Evolutionary conservation across 1,140 invertebrate genomes (phyloP).

Genomic region (Pectinophora gossypiella): DNA sequence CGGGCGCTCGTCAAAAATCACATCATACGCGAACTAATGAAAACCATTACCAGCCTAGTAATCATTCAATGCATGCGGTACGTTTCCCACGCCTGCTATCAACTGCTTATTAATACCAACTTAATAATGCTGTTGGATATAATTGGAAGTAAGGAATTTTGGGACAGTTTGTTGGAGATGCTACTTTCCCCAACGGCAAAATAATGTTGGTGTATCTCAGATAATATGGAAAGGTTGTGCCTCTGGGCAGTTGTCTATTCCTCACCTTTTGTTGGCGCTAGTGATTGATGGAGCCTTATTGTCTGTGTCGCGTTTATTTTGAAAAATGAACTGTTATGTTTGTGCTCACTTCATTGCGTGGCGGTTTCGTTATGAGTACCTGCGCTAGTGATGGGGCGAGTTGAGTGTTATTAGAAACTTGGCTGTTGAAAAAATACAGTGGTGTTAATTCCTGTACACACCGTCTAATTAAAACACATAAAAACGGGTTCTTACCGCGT

Average conservation of each 20-base stretch:
- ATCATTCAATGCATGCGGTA: constrained; percentile 41
- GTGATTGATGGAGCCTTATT: constrained; percentile 59
- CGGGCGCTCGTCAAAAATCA: too few relatives aligned
- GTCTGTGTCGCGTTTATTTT: constrained; percentile 45
- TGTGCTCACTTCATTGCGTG: constrained; percentile 46
- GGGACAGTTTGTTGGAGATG: not conserved
- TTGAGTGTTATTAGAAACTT: too few relatives aligned
- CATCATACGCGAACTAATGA: constrained; percentile 24
- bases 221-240: constrained; percentile 31
- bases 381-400: too few relatives aligned
- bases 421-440: too few relatives aligned
- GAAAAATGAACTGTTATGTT: constrained; percentile 49
- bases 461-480: too few relatives aligned
- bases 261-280: constrained; percentile 37
- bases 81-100: constrained; percentile 43
- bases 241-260: constrained; percentile 37
- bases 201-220: constrained; percentile 19
- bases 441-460: too few relatives aligned
- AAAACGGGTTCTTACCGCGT: too few relatives aligned
- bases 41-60: constrained; percentile 33
- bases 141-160: not conserved
- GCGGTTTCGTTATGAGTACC: too few relatives aligned
- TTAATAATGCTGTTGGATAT: not conserved
- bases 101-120: constrained; percentile 23
- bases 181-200: constrained; percentile 11